A percentile compares a stretch with the other conserved stretches of the same genome.
phyloP scores from a whole-genome alignment of 2,888 invertebrate species.

The Mimumesa dahlbomi region DNA sequence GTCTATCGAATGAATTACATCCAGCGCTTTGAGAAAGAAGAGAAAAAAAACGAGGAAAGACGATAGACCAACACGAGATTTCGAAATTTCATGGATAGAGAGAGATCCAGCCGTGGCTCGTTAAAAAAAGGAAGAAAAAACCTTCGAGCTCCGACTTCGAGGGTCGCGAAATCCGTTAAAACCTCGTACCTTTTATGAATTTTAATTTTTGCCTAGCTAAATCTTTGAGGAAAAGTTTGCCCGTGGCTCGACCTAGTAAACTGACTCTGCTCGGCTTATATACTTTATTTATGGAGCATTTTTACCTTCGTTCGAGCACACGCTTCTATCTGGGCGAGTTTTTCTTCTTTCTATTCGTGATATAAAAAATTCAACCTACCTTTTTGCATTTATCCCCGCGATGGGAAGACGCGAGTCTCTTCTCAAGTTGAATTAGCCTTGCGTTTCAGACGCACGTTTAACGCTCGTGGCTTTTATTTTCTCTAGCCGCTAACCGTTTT shows the following conservation, averaged over 20 bases:
- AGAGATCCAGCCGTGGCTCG: neutral
- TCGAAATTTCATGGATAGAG: constrained; percentile 24
- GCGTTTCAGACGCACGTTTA: too few relatives aligned
- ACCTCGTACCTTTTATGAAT: constrained; percentile 46
- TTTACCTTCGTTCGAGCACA: constrained; percentile 17
- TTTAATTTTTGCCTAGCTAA: constrained; percentile 42
- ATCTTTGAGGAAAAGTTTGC: constrained; percentile 22
- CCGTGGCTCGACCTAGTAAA: constrained; percentile 29
- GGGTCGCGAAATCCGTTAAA: constrained; percentile 2
- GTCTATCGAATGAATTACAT: constrained; percentile 10
- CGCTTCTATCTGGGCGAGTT: neutral
- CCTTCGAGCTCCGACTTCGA: constrained; percentile 6
- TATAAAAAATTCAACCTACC: too few relatives aligned
- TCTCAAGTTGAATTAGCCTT: too few relatives aligned
- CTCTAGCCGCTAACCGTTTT: too few relatives aligned
- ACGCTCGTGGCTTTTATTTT: too few relatives aligned
- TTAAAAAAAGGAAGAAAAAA: neutral
- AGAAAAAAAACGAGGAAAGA: neutral
- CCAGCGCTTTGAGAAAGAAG: neutral
- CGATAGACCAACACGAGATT: neutral
- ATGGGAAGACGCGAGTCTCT: too few relatives aligned
- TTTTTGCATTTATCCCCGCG: too few relatives aligned
- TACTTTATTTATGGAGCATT: constrained; percentile 42
- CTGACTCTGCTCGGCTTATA: constrained; percentile 17
- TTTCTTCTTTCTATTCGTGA: too few relatives aligned